Evolutionary conservation across 2,113 vertebrate genomes (phyloP).

Genomic region (Actinemys pallida): DNA sequence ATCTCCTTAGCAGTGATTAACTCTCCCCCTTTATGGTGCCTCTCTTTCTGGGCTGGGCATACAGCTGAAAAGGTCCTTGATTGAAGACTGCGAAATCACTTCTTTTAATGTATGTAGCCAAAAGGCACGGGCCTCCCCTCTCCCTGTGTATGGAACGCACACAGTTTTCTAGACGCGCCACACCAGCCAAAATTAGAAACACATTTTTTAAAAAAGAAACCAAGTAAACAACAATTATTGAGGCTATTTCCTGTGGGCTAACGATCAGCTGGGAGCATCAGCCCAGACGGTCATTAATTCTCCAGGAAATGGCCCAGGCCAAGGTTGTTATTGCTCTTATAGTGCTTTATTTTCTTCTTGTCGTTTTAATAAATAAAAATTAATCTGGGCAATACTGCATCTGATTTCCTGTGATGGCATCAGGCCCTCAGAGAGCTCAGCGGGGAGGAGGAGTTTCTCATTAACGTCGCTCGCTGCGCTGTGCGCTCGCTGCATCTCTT

Average conservation of each 20-base stretch:
- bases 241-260: slow-evolving; percentile 63
- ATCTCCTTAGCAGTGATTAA: background rate
- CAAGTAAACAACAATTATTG: slow-evolving; percentile 37
- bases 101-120: slow-evolving; percentile 16
- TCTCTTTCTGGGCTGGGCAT: background rate
- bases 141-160: background rate
- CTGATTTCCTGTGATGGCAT: slow-evolving; percentile 55
- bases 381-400: slow-evolving; percentile 46
- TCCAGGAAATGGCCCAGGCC: slow-evolving; percentile 66
- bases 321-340: slow-evolving; percentile 65
- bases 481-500: background rate
- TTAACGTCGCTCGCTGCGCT: background rate
- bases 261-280: slow-evolving; percentile 67
- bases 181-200: slow-evolving; percentile 59
- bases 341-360: slow-evolving; percentile 19
- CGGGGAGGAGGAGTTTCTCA: slow-evolving; percentile 39
- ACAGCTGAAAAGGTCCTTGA: slow-evolving; percentile 12
- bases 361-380: slow-evolving; percentile 71
- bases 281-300: slow-evolving; percentile 66
- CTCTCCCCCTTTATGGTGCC: background rate
- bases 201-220: slow-evolving; percentile 46
- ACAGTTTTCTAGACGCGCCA: background rate
- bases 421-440: slow-evolving; percentile 47
- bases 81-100: background rate
- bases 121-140: slow-evolving; percentile 15